Evolutionary conservation across 2,888 invertebrate genomes (phyloP).

Genomic region (Bembecia ichneumoniformis): DNA sequence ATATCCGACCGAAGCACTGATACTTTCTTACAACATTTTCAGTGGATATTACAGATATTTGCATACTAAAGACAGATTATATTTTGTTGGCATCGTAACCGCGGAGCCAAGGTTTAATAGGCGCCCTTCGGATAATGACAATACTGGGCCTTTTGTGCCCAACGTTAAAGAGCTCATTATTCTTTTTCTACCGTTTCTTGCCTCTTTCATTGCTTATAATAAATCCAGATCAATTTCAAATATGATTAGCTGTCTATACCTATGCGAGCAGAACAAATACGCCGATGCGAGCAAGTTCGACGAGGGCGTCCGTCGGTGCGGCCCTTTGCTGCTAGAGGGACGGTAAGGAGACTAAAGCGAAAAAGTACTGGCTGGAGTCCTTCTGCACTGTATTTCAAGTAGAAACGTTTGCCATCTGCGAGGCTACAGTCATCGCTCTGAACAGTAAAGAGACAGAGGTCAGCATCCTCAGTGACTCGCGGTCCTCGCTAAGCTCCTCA

Average conservation of each 20-base stretch:
- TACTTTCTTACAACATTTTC: conserved; percentile 9
- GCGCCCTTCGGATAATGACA: neutral
- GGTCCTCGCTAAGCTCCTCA: too few relatives aligned
- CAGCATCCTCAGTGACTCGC: too few relatives aligned
- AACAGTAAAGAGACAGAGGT: too few relatives aligned
- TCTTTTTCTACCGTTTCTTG: neutral
- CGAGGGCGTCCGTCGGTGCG: too few relatives aligned
- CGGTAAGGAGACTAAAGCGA: too few relatives aligned
- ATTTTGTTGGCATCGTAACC: conserved; percentile 11
- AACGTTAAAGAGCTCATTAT: neutral
- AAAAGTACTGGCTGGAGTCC: too few relatives aligned
- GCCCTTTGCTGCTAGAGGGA: too few relatives aligned
- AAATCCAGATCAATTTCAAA: neutral
- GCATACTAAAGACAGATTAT: conserved; percentile 13
- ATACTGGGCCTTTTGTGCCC: neutral
- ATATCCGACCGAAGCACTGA: conserved; percentile 3
- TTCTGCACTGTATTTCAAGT: too few relatives aligned
- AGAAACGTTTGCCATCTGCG: too few relatives aligned
- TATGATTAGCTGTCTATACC: neutral
- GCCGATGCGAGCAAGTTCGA: too few relatives aligned
- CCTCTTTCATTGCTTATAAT: neutral
- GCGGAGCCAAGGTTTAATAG: neutral
- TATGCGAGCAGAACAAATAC: too few relatives aligned
- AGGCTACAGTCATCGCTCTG: too few relatives aligned
- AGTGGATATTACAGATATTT: conserved; percentile 11